Evolutionary conservation across 64 coral and sea anemone species (phyloP).

Genomic region (Porites australiensis): DNA sequence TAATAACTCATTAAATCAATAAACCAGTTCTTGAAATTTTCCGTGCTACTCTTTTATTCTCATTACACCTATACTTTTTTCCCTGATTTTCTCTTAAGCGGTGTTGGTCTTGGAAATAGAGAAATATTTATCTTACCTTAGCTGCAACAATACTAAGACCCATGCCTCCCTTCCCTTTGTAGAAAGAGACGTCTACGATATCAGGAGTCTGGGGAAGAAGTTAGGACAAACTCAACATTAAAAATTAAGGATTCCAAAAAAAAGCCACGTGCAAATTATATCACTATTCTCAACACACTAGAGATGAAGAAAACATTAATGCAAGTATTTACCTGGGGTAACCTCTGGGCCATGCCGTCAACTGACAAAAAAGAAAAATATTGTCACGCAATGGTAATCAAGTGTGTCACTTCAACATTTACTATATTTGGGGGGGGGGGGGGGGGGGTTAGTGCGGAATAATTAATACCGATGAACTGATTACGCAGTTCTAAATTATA

Average conservation of each 20-base stretch:
- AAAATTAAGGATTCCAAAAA: background rate
- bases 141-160: constrained; percentile 99
- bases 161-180: constrained; percentile 98
- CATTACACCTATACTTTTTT: too few species aligned
- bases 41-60: too few species aligned
- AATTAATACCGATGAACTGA: too few species aligned
- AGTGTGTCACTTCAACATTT: background rate
- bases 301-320: too few species aligned
- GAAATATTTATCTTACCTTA: constrained; percentile 68
- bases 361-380: background rate
- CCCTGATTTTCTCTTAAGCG: too few species aligned
- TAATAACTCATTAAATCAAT: too few species aligned
- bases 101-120: too few species aligned
- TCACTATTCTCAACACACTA: background rate
- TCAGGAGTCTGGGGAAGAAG: constrained; percentile 40
- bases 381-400: too few species aligned
- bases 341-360: background rate
- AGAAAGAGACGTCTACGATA: constrained; percentile 85
- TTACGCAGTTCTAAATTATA: too few species aligned
- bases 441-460: too few species aligned
- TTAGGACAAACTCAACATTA: background rate
- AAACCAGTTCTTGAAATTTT: too few species aligned
- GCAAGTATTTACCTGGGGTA: constrained; percentile 5
- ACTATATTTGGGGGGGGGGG: background rate
- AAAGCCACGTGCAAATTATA: background rate